Percentiles rank a stretch among this genome's conserved stretches.
These are phyloP conservation scores for Hirtodrosophila cameraria DNA, from an alignment of 2,888 invertebrate species.

Conservation along the genomic window DNA sequence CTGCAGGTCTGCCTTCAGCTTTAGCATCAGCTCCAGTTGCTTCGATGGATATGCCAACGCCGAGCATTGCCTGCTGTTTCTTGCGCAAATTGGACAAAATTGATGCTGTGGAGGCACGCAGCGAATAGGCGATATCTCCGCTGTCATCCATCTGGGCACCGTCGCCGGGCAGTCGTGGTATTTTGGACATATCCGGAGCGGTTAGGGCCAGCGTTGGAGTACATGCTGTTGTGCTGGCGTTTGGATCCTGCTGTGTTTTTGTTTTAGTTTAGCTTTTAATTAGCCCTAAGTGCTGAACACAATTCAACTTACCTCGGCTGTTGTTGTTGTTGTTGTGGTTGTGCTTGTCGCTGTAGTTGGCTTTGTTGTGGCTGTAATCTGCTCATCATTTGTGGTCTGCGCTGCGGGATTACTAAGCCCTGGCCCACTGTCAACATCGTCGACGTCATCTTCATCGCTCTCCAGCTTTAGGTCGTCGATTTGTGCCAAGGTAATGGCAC, in stretches of 20 bases:
- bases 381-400: conserved; percentile 69
- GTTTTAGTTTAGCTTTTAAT: conserved; percentile 63
- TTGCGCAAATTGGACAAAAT: conserved; percentile 73
- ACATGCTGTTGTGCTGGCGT: conserved; percentile 6
- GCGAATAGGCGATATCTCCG: conserved; percentile 59
- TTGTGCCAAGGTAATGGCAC: conserved; percentile 73
- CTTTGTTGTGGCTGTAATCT: conserved; percentile 49
- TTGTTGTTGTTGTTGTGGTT: conserved; percentile 17
- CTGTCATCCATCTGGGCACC: conserved; percentile 81
- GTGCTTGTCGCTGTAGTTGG: conserved; percentile 6
- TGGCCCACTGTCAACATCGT: conserved; percentile 32
- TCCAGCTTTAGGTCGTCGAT: conserved; percentile 67
- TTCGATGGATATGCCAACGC: conserved; percentile 18
- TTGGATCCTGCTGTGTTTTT: conserved; percentile 68
- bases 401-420: conserved; percentile 73
- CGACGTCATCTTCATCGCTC: conserved; percentile 41
- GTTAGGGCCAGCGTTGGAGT: conserved; percentile 18
- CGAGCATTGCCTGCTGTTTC: conserved; percentile 66
- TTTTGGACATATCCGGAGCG: conserved; percentile 81
- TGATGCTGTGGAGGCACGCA: conserved; percentile 66
- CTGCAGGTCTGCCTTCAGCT: not conserved
- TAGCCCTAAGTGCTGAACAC: conserved; percentile 67
- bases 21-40: not conserved
- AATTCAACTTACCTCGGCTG: conserved; percentile 74
- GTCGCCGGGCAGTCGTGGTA: conserved; percentile 83